Conservation (phyloP, 2,888 invertebrate genomes). For the Mesorhabditis sp. region DNA sequence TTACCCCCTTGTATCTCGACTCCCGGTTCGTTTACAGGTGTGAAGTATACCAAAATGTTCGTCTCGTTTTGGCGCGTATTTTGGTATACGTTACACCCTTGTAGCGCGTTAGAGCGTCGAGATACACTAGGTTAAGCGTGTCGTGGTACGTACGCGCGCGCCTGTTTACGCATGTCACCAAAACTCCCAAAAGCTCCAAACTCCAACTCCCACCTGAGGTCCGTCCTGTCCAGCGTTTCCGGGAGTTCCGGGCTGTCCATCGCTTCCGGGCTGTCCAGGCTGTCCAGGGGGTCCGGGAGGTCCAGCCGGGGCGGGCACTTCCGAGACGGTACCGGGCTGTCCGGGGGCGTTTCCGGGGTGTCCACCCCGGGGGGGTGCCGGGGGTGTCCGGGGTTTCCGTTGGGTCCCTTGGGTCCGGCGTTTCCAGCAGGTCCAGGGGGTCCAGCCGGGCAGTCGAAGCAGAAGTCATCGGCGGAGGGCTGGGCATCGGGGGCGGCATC, state of each 20-base stretch:
- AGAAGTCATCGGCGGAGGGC: constrained; percentile 40
- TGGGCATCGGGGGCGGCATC: constrained; percentile 34
- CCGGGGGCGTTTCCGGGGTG: constrained; percentile 12
- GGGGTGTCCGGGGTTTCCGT: constrained; percentile 28
- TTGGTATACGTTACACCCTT: no score
- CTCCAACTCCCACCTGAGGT: constrained; percentile 21
- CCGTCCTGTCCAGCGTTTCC: constrained; percentile 46
- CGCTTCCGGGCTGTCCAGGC: constrained; percentile 65
- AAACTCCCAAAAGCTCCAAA: no score
- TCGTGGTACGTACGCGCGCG: no score
- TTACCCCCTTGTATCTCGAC: no score
- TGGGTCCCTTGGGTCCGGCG: constrained; percentile 35
- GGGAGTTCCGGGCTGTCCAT: constrained; percentile 60
- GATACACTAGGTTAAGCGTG: no score
- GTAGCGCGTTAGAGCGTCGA: no score
- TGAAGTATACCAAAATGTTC: no score
- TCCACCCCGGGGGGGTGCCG: constrained; percentile 41
- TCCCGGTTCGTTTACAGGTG: no score
- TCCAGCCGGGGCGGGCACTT: constrained; percentile 21
- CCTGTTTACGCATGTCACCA: no score
- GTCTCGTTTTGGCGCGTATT: no score
- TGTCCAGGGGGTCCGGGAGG: constrained; percentile 35
- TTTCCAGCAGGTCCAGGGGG: constrained; percentile 30
- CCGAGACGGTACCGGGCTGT: constrained; percentile 7
- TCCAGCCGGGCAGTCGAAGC: constrained; percentile 46